Base-by-base conservation (phyloP, 2,888 invertebrate species). In the Psylliodes chrysocephalus region DNA sequence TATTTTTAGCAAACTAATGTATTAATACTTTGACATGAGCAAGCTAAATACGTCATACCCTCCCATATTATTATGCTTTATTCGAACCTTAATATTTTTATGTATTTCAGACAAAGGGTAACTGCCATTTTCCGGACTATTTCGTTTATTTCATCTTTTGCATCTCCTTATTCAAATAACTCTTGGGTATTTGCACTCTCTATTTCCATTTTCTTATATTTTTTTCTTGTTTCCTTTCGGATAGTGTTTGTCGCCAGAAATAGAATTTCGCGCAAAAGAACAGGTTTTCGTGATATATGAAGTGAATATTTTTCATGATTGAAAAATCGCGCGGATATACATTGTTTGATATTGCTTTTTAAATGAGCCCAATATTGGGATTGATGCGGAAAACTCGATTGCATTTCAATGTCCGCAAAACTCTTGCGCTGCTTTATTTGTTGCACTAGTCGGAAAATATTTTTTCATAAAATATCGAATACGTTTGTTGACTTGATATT, bases 311-410 rank as follows among this genome's bases (percentile, higher is more conserved):
- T 63, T 63, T 51, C 57, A 30, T 63, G 56, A 62, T 52, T 35
- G 56, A 52, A 53, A 60, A 64, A 64, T 60, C 60, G 38, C 55
- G n/a, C 28, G 60, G 25, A 51, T 53, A 54, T 49, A 60, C 55
- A 51, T 59, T 55, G 64, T 51, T 56, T 51, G 64, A 64, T 64
- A 64, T 64, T 60, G 64, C 51, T 64, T 64, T 64, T 56, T 51
- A 51, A 56, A 64, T 64, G 64, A 60, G 59, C 38, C 49, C 49
- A 59, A 49, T 38, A 22, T 55, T 25, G 46, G 8, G 30, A 30
- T 44, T 51, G 38, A 49, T 38, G 51, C 59, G 25, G 59, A 51
- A 46, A 59, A 59, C 49, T 59, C 59, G 40, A 59, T 59, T 49
- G 59, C 49, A 59, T 59, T 59, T 59, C 59, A 51, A 59, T 51